Percentiles rank a stretch among this genome's conserved stretches.
phyloP scores from a whole-genome alignment of 2,888 invertebrate species.

The Trichogramma dendrolimi region DNA sequence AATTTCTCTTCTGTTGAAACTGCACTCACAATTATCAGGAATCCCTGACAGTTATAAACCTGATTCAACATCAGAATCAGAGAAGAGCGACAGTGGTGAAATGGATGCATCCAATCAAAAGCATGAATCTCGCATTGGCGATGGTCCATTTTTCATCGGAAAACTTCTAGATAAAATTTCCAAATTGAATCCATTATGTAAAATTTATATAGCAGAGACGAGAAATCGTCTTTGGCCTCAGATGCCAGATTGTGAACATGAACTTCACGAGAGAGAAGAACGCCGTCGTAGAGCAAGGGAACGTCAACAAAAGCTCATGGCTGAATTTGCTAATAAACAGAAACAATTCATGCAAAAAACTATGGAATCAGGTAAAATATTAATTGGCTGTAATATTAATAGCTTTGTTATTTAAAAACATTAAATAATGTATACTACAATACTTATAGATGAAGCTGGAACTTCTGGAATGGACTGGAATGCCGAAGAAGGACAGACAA shows the following conservation, averaged over 20 bases:
- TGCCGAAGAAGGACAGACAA: slow-evolving; percentile 58
- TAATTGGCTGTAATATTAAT: slow-evolving; percentile 2
- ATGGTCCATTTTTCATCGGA: slow-evolving; percentile 84
- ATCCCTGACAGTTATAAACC: slow-evolving; percentile 72
- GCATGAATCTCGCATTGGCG: slow-evolving; percentile 62
- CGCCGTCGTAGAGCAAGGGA: slow-evolving; percentile 81
- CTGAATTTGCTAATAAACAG: slow-evolving; percentile 86
- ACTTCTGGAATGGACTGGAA: slow-evolving; percentile 62
- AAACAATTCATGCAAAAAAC: slow-evolving; percentile 83
- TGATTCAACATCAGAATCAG: slow-evolving; percentile 41
- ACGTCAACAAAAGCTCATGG: slow-evolving; percentile 87
- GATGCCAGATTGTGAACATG: slow-evolving; percentile 74
- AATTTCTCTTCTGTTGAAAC: slow-evolving; percentile 79
- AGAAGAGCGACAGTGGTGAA: slow-evolving; percentile 36
- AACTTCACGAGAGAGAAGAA: slow-evolving; percentile 70
- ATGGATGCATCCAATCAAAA: slow-evolving; percentile 25
- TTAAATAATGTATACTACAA: slow-evolving; percentile 8
- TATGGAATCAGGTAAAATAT: slow-evolving; percentile 58
- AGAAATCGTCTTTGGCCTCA: slow-evolving; percentile 76
- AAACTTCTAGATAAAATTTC: slow-evolving; percentile 74
- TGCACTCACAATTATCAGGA: slow-evolving; percentile 86
- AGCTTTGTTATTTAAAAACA: slow-evolving; percentile 2
- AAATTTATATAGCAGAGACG: slow-evolving; percentile 66
- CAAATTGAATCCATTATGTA: slow-evolving; percentile 67
- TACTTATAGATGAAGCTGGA: slow-evolving; percentile 48